Evolutionary conservation across 23 tunicate genomes (phyloP).

Genomic region (Trididemnum miniatum): DNA sequence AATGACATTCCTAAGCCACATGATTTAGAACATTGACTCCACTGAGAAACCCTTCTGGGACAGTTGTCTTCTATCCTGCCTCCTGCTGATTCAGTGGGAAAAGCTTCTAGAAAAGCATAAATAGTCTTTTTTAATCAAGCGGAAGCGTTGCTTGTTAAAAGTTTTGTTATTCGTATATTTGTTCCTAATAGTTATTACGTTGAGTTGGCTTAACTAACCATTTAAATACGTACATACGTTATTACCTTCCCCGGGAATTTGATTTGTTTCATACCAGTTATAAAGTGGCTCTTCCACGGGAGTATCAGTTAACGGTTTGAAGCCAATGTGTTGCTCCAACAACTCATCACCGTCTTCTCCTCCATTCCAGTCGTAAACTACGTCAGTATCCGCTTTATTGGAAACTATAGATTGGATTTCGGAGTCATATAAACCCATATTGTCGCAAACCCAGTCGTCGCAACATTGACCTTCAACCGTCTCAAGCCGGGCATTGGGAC

Average conservation of each 20-base stretch:
- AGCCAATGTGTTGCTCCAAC: slow-evolving; percentile 41
- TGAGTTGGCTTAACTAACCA: too few relatives aligned
- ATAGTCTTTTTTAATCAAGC: too few relatives aligned
- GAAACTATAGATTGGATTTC: not conserved
- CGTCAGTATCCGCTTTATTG: slow-evolving; percentile 27
- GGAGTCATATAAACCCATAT: not conserved
- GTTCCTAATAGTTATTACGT: too few relatives aligned
- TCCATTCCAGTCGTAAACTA: slow-evolving; percentile 40
- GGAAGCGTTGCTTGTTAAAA: too few relatives aligned
- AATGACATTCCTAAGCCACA: slow-evolving; percentile 81
- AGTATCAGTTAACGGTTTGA: not conserved
- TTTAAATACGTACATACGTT: too few relatives aligned
- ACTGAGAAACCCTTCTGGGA: slow-evolving; percentile 16
- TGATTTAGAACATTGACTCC: slow-evolving; percentile 68
- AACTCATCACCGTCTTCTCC: slow-evolving; percentile 70
- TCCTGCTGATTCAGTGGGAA: too few relatives aligned
- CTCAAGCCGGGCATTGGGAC: slow-evolving; percentile 63
- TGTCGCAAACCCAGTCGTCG: slow-evolving; percentile 65
- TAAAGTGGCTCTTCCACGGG: not conserved
- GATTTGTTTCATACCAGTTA: slow-evolving; percentile 47
- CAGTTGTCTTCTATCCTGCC: too few relatives aligned
- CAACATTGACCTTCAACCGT: slow-evolving; percentile 55
- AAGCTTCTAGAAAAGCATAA: too few relatives aligned
- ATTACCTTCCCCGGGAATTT: slow-evolving; percentile 53
- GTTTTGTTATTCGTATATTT: too few relatives aligned